These are phyloP conservation scores for Drosophila arizonae DNA, from an alignment of 1,140 invertebrate genomes.

Conservation along the genomic window DNA sequence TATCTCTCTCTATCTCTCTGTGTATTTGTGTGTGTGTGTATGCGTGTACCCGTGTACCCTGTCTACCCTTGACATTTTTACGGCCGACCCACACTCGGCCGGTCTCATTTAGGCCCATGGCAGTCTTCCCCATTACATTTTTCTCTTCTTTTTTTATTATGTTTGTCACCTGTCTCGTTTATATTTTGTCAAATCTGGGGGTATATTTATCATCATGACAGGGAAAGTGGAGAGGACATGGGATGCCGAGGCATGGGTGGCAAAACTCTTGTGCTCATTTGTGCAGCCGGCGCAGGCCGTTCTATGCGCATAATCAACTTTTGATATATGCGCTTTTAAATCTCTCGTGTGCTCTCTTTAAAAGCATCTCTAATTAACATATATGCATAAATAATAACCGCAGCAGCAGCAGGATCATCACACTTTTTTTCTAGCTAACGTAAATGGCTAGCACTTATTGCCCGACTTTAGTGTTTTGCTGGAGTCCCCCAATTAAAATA, in stretches of 20 bases:
- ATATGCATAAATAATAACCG: constrained; percentile 74
- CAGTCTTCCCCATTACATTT: constrained; percentile 27
- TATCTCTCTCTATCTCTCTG: constrained; percentile 8
- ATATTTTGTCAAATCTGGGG: constrained; percentile 75
- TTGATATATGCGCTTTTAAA: constrained; percentile 76
- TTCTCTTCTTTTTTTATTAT: constrained; percentile 49
- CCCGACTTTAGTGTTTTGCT: constrained; percentile 10
- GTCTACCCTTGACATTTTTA: constrained; percentile 76
- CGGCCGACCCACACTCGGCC: constrained; percentile 51
- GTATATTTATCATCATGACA: constrained; percentile 65
- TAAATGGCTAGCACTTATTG: constrained; percentile 66
- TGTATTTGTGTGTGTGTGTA: constrained; percentile 19
- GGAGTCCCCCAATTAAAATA: neutral
- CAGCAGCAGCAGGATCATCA: constrained; percentile 27
- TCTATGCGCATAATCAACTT: constrained; percentile 73
- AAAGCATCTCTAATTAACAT: constrained; percentile 81
- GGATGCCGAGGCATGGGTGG: no score
- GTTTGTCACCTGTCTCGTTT: constrained; percentile 77
- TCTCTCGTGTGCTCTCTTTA: constrained; percentile 73
- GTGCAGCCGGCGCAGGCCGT: constrained; percentile 16
- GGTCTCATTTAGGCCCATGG: constrained; percentile 61
- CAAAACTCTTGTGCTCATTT: constrained; percentile 47
- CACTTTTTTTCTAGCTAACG: constrained; percentile 39
- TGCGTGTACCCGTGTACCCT: constrained; percentile 5
- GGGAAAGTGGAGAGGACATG: constrained; percentile 1